Evolutionary conservation across 2,113 vertebrate species (phyloP), one percentile per base, ranked within the genome.

Genomic region (Syngnathus typhle): DNA sequence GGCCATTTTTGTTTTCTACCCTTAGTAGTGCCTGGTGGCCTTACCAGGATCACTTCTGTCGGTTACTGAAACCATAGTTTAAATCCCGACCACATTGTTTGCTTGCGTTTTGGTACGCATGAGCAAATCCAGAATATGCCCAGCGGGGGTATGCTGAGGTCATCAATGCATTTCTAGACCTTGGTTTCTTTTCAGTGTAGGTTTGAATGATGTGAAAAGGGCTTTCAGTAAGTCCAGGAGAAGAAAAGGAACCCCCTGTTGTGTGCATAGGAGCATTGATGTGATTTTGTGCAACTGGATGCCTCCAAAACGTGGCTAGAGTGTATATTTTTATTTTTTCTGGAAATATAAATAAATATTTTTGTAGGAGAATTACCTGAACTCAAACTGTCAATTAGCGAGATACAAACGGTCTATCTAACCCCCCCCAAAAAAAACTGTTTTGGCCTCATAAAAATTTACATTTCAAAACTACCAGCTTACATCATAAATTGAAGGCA

Each of bases 171-270:
- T 51, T 51, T 51, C 18, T 19, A 51, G 18, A 1, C 18, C 16
- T 51, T 7, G 47, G 19, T 51, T n/a, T 6, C 18, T 51, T 51
- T n/a, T 19, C 18, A 51, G 18, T 51, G 65, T 72, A 39, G 46
- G 68, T 38, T 21, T 60, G 72, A 27, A 65, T 6, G 54, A 49
- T 49, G 18, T 19, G 18, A 23, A 38, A 65, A 49, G 60, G 58
- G 70, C 73, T 80, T 81, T 79, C 78, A 78, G 77, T 68, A 65
- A 23, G 75, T 77, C 74, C 80, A 79, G 77, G 32, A 16, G 32
- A 38, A 60, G 36, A 19, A 60, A 60, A 39, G 18, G 16, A 19
- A 11, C 36, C 58, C 58, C 36, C 36, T 60, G 58, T 39, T n/a
- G 9, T 13, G 58, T 11, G 58, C 58, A 52, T 60, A 37, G 37